Evolutionary conservation across 2,888 invertebrate species (phyloP).

Genomic region (Cactoblastis cactorum): DNA sequence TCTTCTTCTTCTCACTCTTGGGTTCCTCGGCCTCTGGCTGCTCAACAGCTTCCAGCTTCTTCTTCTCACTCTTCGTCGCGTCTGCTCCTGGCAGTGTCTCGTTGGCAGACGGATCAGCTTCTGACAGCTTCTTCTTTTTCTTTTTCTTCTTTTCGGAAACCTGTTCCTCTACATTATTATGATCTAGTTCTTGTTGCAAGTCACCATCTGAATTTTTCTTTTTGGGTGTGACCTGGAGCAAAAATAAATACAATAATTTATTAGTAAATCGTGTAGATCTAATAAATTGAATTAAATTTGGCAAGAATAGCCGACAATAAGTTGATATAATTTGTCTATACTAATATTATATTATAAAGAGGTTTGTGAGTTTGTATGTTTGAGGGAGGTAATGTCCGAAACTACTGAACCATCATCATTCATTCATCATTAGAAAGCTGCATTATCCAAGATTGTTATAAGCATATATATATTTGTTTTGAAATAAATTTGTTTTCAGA

Average conservation of each 20-base stretch:
- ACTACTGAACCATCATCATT: no score
- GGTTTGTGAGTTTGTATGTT: no score
- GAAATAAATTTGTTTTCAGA: no score
- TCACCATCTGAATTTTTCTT: conserved; percentile 50
- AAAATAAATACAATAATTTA: conserved; percentile 2
- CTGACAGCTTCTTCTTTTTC: conserved; percentile 76
- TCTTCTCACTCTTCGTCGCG: conserved; percentile 20
- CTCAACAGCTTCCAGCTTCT: conserved; percentile 36
- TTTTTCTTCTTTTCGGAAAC: conserved; percentile 72
- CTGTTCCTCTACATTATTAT: conserved; percentile 27
- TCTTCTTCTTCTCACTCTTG: conserved; percentile 67
- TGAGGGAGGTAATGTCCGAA: no score
- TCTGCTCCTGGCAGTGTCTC: not conserved
- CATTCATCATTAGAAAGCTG: no score
- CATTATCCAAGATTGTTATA: no score
- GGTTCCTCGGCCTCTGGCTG: conserved; percentile 37
- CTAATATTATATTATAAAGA: no score
- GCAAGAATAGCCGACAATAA: no score
- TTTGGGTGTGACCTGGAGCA: conserved; percentile 51
- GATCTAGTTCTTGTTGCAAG: conserved; percentile 31
- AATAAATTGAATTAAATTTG: no score
- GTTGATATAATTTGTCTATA: no score
- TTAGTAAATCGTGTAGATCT: no score
- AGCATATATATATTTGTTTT: no score
- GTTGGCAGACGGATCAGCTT: conserved; percentile 31